Evolutionary conservation across 1,140 invertebrate species (phyloP).

Genomic region (Oscheius sp.): DNA sequence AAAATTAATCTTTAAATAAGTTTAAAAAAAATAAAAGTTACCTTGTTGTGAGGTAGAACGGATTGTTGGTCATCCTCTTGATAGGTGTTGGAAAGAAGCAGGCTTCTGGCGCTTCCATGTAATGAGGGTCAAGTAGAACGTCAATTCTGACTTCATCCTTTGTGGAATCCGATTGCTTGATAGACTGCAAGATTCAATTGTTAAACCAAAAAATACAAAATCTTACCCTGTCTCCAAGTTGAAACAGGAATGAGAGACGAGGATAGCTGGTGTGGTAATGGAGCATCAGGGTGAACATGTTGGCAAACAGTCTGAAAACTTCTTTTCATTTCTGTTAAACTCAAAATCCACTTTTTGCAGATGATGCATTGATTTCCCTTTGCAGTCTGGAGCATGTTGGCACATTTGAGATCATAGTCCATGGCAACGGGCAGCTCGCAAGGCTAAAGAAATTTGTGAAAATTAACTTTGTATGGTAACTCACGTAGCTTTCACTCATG

Average conservation of each 20-base stretch:
- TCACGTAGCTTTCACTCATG: neutral
- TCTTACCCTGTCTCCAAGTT: neutral
- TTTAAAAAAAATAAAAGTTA: neutral
- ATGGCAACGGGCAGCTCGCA: no score
- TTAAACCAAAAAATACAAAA: neutral
- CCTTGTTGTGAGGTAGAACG: neutral
- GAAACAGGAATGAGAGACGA: neutral
- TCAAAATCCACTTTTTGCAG: neutral
- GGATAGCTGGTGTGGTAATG: neutral
- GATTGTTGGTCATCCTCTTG: neutral
- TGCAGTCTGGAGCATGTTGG: no score
- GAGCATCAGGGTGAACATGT: neutral
- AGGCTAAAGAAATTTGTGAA: no score
- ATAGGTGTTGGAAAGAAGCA: neutral
- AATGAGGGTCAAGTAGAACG: neutral
- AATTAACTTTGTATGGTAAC: no score
- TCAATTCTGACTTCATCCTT: neutral
- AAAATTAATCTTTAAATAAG: neutral
- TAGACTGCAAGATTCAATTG: neutral
- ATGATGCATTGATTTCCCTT: neutral
- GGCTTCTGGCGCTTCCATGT: neutral
- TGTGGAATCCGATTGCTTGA: neutral
- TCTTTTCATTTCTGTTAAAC: no score
- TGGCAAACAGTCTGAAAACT: no score
- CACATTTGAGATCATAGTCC: no score